These are phyloP conservation scores for Molossus molossus DNA, from an alignment of 2,797 vertebrate species.

Conservation along the genomic window DNA sequence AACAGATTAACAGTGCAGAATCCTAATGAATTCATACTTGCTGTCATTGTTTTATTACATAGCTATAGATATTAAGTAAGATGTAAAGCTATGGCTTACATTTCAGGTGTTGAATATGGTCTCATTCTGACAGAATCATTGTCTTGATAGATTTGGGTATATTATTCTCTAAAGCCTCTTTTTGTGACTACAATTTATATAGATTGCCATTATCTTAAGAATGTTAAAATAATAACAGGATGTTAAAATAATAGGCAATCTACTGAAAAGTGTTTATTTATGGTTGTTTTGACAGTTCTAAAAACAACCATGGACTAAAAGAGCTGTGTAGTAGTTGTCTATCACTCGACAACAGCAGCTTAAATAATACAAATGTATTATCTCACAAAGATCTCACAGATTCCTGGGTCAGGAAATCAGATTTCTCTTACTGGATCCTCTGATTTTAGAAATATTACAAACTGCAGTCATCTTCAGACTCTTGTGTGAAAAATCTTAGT, in stretches of 20 bases:
- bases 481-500: not conserved
- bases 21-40: not conserved
- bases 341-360: not conserved
- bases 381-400: not conserved
- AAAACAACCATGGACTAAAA: not conserved
- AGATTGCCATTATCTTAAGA: not conserved
- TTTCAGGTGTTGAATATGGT: not conserved
- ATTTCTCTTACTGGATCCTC: not conserved
- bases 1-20: not conserved
- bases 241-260: not conserved
- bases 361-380: not conserved
- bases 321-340: not conserved
- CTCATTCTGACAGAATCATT: not conserved
- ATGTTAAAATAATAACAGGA: not conserved
- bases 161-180: conserved; percentile 44
- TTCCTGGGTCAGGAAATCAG: not conserved
- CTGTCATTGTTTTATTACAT: not conserved
- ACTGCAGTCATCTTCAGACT: not conserved
- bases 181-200: not conserved
- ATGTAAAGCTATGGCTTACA: not conserved
- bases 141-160: not conserved
- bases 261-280: not conserved
- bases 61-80: not conserved
- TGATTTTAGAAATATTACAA: not conserved
- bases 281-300: not conserved